phyloP scores from a whole-genome alignment of 92 coral and sea anemone genomes.

The Palythoa caribaeorum region DNA sequence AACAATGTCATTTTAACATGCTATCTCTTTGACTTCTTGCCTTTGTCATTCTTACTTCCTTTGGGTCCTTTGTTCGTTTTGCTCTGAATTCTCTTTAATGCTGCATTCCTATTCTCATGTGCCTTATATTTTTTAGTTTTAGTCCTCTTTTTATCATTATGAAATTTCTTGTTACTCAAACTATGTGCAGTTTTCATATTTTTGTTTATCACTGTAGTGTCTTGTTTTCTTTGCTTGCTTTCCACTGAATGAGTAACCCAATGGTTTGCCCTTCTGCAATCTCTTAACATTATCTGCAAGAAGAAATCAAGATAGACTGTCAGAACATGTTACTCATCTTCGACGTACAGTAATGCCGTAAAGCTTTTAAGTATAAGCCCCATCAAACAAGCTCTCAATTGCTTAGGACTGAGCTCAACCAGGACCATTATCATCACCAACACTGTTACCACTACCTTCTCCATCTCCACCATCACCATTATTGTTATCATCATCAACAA shows the following conservation, averaged over 20 bases:
- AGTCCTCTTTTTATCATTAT: not conserved
- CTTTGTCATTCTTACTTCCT: not conserved
- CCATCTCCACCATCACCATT: not conserved
- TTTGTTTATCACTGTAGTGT: conserved; percentile 48
- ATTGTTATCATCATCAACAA: not conserved
- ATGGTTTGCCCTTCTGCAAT: conserved; percentile 65
- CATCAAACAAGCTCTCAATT: not conserved
- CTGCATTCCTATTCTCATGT: conserved; percentile 40
- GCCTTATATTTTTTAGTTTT: not conserved
- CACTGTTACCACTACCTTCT: not conserved
- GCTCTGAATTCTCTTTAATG: conserved; percentile 23
- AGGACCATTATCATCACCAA: not conserved
- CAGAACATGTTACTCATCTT: not conserved
- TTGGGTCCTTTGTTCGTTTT: conserved; percentile 8
- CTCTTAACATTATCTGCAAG: conserved; percentile 60
- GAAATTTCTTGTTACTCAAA: not conserved
- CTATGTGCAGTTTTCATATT: conserved; percentile 19
- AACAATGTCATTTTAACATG: not conserved
- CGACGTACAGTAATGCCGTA: not conserved
- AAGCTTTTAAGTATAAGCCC: no score
- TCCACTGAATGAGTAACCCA: conserved; percentile 86
- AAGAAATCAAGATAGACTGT: not conserved
- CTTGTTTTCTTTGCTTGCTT: conserved; percentile 73
- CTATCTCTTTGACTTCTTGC: conserved; percentile 33
- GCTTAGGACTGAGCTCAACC: not conserved